These are phyloP conservation scores for Tragelaphus strepsiceros DNA, from an alignment of 2,113 vertebrate genomes.

Conservation along the genomic window DNA sequence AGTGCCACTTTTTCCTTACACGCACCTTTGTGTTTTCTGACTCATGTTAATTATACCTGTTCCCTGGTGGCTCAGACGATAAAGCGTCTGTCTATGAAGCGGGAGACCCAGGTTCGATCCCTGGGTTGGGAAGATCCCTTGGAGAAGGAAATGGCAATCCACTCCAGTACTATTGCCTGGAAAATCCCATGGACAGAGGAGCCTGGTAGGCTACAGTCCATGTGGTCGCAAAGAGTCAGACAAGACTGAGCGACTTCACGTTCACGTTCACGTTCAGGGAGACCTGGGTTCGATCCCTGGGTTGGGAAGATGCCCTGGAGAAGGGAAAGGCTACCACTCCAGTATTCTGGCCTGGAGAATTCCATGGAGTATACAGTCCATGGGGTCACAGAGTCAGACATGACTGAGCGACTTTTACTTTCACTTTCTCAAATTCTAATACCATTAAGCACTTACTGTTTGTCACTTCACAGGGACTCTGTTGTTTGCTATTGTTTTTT, in stretches of 20 bases:
- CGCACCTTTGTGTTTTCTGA: background rate
- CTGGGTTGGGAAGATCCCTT: too few species aligned
- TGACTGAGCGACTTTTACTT: rapidly evolving
- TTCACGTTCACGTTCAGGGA: too few species aligned
- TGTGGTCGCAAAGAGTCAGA: too few species aligned
- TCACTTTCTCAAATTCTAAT: background rate
- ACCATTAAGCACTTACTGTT: background rate
- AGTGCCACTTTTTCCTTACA: background rate
- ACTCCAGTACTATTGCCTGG: too few species aligned
- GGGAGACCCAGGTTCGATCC: too few species aligned
- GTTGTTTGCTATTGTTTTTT: background rate
- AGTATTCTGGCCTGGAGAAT: background rate
- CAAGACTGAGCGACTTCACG: too few species aligned
- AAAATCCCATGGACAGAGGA: too few species aligned
- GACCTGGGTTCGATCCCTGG: background rate
- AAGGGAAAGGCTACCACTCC: background rate
- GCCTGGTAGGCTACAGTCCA: too few species aligned
- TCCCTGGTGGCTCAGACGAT: too few species aligned
- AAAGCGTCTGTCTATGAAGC: too few species aligned
- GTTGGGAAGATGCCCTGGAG: background rate
- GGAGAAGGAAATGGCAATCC: too few species aligned
- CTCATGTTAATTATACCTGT: background rate
- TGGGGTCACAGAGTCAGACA: background rate
- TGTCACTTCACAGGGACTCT: background rate
- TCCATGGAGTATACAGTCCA: background rate